Base-by-base conservation (phyloP, 2,888 invertebrate species). In the Meliscaeva auricollis region DNA sequence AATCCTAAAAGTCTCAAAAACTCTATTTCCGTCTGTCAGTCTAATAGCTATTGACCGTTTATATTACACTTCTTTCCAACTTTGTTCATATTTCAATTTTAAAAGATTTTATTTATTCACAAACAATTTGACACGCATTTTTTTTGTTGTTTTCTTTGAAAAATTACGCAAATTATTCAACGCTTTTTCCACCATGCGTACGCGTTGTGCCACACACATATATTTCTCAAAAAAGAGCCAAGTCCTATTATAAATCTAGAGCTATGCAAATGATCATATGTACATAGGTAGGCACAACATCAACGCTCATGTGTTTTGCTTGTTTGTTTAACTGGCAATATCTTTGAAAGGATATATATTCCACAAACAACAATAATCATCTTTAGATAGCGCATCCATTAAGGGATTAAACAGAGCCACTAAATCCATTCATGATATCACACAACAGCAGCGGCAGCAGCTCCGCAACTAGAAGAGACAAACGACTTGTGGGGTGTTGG, bases 351-450 rank as follows among this genome's bases (percentile, higher is more conserved):
- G 83, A 84, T n/a, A n/a, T n/a, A n/a, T n/a, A n/a, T 84, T 79
- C 46, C 58, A 46, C 46, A 17, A 70, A 66, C 64, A 32, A 66
- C 66, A 70, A 84, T 84, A 84, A 84, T 84, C 84, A 84, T 84
- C 70, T 79, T 84, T 75, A 84, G 79, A 79, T 84, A 84, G 75
- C 79, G 52, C 70, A 84, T 84, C 84, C 84, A 84, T 84, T 84
- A 79, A 84, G 79, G 84, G 84, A 84, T 84, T 84, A 84, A 84
- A 75, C 75, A 72, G 70, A 84, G 75, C 74, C 66, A 84, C 79
- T 84, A 84, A 79, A 84, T 84, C 75, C 75, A 75, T 79, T 79
- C 79, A 64, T 74, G 78, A 32, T 74, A 69, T 70, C 73, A 35
- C 76, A 77, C 20, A 50, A 13, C 8, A 38, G 7, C 17, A 35